Evolutionary conservation across 2,888 invertebrate genomes (phyloP), one percentile per base, ranked within the genome.

Genomic region (Beris morrisii): DNA sequence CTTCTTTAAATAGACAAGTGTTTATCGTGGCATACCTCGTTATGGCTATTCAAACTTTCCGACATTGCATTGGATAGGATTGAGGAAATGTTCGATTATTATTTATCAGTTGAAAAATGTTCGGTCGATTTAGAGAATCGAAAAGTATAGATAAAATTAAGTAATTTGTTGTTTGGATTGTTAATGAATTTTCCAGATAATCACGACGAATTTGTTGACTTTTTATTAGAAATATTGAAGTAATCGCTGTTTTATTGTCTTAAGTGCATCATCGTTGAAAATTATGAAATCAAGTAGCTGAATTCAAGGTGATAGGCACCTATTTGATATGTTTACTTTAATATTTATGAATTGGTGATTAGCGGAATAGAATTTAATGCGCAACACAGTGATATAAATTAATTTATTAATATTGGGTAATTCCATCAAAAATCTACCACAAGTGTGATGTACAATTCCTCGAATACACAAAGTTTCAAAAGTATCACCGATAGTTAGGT

Each of bases 1-100:
- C 58, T 59, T 45, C 38, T 48, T n/a, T 44, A 48, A 31, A 30
- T 48, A 31, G 48, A 31, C 58, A 48, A 59, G 48, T 59, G 58
- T 59, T 57, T 46, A 48, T 45, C 57, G 9, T 30, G 22, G 11
- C 15, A 13, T 28, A 11, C 12, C 12, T 28, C 31, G n/a, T 12
- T 59, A 45, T 45, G 45, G 31, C 9, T 59, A 46, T 57, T 59
- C n/a, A 45, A 22, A 31, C 15, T 22, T 31, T 30, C 58, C 48
- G 48, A 48, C 58, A 59, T 12, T 15, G 4, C n/a, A n/a, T 48
- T 48, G n/a, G 48, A 15, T 11, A 15, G 48, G n/a, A 48, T 48
- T 48, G n/a, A 48, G 48, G 15, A 48, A 48, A 15, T 48, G 38
- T 9, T 38, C 38, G 38, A 38, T 38, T 38, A 22, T 22, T 22